Conservation (phyloP, 2,888 invertebrate genomes). For the Thecocarcelia acutangulata region DNA sequence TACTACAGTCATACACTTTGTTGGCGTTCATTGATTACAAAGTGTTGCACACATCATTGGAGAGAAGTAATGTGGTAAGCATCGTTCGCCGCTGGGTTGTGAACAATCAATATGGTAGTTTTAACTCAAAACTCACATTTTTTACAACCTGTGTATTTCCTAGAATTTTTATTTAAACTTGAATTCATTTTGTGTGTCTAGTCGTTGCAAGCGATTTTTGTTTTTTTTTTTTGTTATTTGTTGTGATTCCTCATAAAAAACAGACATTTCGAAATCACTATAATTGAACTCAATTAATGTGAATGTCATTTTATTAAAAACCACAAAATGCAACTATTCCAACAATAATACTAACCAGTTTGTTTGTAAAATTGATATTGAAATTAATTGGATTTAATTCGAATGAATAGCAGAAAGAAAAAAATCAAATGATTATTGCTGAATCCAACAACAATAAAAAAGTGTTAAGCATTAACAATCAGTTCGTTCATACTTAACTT, state of each 20-base stretch:
- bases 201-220: background rate
- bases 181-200: background rate
- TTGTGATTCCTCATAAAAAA: background rate
- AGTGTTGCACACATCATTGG: too few species aligned
- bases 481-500: slow-evolving; percentile 43
- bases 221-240: background rate
- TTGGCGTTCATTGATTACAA: too few species aligned
- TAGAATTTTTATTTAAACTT: background rate
- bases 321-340: slow-evolving; percentile 18
- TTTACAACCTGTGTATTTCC: too few species aligned
- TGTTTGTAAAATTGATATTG: slow-evolving; percentile 56
- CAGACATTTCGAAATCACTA: slow-evolving; percentile 44
- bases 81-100: too few species aligned
- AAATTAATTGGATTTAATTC: slow-evolving; percentile 69
- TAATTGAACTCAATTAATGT: slow-evolving; percentile 67
- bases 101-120: too few species aligned
- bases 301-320: slow-evolving; percentile 56
- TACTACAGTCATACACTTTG: too few species aligned
- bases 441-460: slow-evolving; percentile 15
- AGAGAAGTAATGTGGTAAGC: too few species aligned
- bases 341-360: background rate
- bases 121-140: too few species aligned
- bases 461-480: slow-evolving; percentile 1
- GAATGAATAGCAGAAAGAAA: slow-evolving; percentile 14
- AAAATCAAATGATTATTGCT: slow-evolving; percentile 18